Evolutionary conservation across 2,797 vertebrate genomes (phyloP).

Genomic region (Myiotriccus ornatus): DNA sequence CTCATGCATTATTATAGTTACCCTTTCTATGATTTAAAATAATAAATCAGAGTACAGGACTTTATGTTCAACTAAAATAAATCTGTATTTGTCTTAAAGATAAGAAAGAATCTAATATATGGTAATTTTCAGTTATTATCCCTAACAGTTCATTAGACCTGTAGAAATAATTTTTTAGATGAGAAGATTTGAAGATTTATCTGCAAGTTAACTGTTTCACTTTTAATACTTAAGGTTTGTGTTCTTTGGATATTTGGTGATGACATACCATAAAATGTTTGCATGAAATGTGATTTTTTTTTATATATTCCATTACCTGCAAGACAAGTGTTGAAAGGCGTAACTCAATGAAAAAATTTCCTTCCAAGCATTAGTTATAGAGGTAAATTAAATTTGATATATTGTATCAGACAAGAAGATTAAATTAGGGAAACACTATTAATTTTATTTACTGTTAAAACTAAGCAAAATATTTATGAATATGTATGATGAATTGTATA

Average conservation of each 20-base stretch:
- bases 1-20: not conserved
- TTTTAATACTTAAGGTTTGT: slow-evolving; percentile 20
- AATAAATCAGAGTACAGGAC: not conserved
- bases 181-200: slow-evolving; percentile 22
- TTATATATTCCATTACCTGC: slow-evolving; percentile 11
- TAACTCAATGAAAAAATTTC: slow-evolving; percentile 25
- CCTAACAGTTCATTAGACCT: not conserved
- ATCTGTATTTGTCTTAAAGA: not conserved
- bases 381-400: slow-evolving; percentile 43
- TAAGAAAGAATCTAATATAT: not conserved
- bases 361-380: not conserved
- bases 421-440: slow-evolving; percentile 29
- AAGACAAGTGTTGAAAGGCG: slow-evolving; percentile 23
- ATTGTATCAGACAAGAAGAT: slow-evolving; percentile 15
- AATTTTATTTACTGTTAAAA: not conserved
- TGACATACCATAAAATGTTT: not conserved
- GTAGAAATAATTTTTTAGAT: not conserved
- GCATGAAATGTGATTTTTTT: slow-evolving; percentile 54
- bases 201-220: not conserved
- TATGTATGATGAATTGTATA: not conserved
- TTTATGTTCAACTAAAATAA: not conserved
- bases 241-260: slow-evolving; percentile 3
- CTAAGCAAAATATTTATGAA: not conserved
- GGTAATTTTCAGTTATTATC: not conserved
- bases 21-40: not conserved